These are phyloP conservation scores for Andricus quercusramuli DNA, from an alignment of 2,888 invertebrate genomes.

Conservation along the genomic window DNA sequence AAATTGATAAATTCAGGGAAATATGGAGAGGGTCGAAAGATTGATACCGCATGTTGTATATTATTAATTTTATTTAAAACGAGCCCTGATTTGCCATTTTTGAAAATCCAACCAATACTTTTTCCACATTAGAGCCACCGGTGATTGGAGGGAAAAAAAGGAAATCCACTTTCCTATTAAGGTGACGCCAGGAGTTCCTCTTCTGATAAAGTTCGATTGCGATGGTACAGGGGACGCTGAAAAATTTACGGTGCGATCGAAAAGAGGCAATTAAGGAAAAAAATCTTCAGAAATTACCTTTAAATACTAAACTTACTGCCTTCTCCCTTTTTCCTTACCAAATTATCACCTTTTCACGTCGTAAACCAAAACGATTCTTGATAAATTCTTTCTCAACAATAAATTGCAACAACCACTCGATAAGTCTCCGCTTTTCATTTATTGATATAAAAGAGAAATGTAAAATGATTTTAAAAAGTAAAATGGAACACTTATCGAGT, in stretches of 20 bases:
- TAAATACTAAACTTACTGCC: neutral
- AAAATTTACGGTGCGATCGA: conserved; percentile 14
- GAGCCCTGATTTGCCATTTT: conserved; percentile 11
- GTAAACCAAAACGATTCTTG: neutral
- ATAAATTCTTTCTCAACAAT: neutral
- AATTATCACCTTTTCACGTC: neutral
- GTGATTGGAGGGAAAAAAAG: neutral
- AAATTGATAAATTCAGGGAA: no score
- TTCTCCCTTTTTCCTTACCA: neutral
- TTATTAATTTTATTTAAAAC: conserved; percentile 23
- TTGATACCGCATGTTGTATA: neutral
- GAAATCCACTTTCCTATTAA: conserved; percentile 20
- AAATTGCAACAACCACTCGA: neutral
- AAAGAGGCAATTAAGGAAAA: neutral
- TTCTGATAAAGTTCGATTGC: neutral
- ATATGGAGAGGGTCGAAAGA: neutral
- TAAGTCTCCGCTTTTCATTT: neutral
- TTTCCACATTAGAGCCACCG: neutral
- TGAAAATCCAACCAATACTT: conserved; percentile 5
- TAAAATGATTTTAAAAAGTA: neutral
- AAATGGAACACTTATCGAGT: neutral
- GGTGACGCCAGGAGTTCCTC: neutral
- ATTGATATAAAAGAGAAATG: neutral
- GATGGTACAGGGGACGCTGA: neutral
- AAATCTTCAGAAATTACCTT: neutral